Percentiles rank a stretch among this genome's conserved stretches.
phyloP scores from a whole-genome alignment of 2,888 invertebrate species.

The Heteromurus nitidus region DNA sequence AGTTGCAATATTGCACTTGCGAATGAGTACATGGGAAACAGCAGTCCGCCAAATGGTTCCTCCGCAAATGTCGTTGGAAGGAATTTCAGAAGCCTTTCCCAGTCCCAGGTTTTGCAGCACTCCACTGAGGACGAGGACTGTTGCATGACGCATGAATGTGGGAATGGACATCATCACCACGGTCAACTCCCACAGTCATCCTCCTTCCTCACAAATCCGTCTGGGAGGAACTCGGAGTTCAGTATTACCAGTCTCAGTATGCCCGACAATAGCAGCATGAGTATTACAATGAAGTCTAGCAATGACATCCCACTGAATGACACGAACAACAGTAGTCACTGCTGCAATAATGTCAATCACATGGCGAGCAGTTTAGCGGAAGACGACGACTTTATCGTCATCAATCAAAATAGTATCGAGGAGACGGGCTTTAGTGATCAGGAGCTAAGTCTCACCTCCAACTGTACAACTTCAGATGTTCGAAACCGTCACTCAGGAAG shows the following conservation, averaged over 20 bases:
- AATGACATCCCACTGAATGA: slow-evolving; percentile 54
- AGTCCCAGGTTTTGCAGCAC: slow-evolving; percentile 51
- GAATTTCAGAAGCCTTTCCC: slow-evolving; percentile 44
- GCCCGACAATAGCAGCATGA: slow-evolving; percentile 57
- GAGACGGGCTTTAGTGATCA: slow-evolving; percentile 52
- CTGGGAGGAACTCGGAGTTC: slow-evolving; percentile 54
- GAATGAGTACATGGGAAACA: slow-evolving; percentile 23
- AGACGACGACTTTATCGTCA: slow-evolving; percentile 43
- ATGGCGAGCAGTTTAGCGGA: slow-evolving; percentile 38
- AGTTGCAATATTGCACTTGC: slow-evolving; percentile 41
- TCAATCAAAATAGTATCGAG: slow-evolving; percentile 31
- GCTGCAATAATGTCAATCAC: slow-evolving; percentile 33
- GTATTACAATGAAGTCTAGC: slow-evolving; percentile 50
- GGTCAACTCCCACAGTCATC: slow-evolving; percentile 44
- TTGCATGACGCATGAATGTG: slow-evolving; percentile 41
- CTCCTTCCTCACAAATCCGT: slow-evolving; percentile 39
- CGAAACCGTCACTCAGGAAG: slow-evolving; percentile 18
- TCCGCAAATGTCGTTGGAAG: slow-evolving; percentile 11
- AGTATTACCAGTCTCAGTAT: slow-evolving; percentile 60
- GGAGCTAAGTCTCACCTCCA: slow-evolving; percentile 51
- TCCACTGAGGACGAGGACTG: slow-evolving; percentile 50
- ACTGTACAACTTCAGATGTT: slow-evolving; percentile 43
- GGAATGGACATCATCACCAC: slow-evolving; percentile 29
- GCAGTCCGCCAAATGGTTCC: slow-evolving; percentile 25
- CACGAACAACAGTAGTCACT: slow-evolving; percentile 44